Base-by-base conservation (phyloP, 2,113 vertebrate species). In the Bubo scandiacus region DNA sequence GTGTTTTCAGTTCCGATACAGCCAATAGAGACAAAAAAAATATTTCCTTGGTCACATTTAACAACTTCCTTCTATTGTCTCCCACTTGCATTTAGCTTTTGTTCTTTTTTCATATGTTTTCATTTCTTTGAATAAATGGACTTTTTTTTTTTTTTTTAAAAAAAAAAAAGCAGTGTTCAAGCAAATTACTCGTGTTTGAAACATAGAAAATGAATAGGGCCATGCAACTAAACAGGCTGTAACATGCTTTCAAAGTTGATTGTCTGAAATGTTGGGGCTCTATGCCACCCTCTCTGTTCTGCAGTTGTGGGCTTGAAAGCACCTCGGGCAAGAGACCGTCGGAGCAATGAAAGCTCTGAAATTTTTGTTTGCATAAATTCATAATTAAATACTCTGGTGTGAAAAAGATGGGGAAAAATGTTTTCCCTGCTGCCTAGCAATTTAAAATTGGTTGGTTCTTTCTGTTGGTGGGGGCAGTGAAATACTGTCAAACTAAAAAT, bases 341-440 rank as follows among this genome's bases (percentile, higher is more conserved):
- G 84, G 77, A 96, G 88, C 75, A 96, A 34, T n/a, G 65, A 96
- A 86, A 91, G 88, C 90, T 74, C 93, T 94, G 93, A 97, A 97
- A 95, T 92, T 92, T 94, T 86, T 94, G 92, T 94, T 97, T 97
- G 94, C 97, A 97, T 97, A 96, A 97, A 98, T 97, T 96, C 86
- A 96, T 96, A 96, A 96, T 96, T 96, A 96, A 97, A 93, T 91
- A 92, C 90, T 96, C 88, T 92, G 32, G 94, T 96, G 94, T 88
- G 84, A 92, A 96, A 91, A 54, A 81, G 74, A 86, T 34, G 51
- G 36, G 40, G 59, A 3, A 78, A 86, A 89, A 66, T 68, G 58
- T 81, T 97, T 91, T 89, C 68, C 94, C 70, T 92, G 63, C 74
- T 97, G 92, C 65, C 95, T 90, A 92, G 81, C 70, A 43, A 59